Evolutionary conservation across 2,888 invertebrate genomes (phyloP), one percentile per base, ranked within the genome.

Genomic region (Stomorhina lunata): DNA sequence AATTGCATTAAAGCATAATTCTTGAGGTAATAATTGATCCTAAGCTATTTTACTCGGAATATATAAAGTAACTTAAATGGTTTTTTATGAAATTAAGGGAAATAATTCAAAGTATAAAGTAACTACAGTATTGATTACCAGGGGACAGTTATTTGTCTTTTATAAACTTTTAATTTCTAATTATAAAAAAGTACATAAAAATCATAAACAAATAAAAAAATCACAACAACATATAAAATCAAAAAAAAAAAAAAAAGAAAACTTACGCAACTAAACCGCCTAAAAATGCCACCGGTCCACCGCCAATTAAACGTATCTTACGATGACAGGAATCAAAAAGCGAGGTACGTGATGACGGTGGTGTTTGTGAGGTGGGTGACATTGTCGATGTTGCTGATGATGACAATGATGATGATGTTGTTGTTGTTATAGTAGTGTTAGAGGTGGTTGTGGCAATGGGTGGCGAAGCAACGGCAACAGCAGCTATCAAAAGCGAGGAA

Each of bases 201-300:
- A 17, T 12, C 9, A 48, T 50, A 9, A 71, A 48, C 17, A 27
- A 6, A 22, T n/a, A 17, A 10, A 27, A 20, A n/a, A 12, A 22
- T n/a, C 55, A 32, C 57, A 57, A 1, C 10, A 50, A 32, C 17
- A 34, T 32, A 50, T 29, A 43, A 37, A 63, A 73, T 37, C 15
- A 76, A 63, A 57, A 9, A 61, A 69, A 45, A 32, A 65, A 80
- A 71, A 45, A n/a, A 43, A 57, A 63, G 50, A 43, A 81, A 86
- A 93, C 95, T 94, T 93, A 95, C 95, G 95, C 94, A 90, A 95
- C 94, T 88, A 95, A 93, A 88, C 94, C 95, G 88, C 94, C 94
- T 85, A 94, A 91, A 90, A 94, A 94, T 85, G 94, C 93, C 84
- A 93, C 94, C 50, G 94, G 93, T 75, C 93, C 94, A 82, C 93